Percentiles rank a stretch among this genome's conserved stretches.
Evolutionary conservation across 2,888 invertebrate species (phyloP).

Genomic region (Colostygia pectinataria): DNA sequence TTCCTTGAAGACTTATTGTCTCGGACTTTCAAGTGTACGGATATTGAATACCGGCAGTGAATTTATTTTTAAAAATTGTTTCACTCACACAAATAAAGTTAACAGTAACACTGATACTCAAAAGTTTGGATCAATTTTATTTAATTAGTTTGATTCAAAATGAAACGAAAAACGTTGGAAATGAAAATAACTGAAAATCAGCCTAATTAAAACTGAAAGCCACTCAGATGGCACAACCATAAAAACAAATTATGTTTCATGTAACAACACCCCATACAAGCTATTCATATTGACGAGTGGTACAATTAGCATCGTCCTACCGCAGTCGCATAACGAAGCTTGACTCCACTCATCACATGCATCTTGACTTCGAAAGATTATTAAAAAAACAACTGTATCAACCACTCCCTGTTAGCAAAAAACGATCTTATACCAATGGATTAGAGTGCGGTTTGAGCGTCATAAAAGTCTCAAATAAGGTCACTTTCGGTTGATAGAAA

Average conservation of each 20-base stretch:
- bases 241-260: slow-evolving; percentile 26
- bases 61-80: slow-evolving; percentile 29
- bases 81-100: neutral
- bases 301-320: slow-evolving; percentile 68
- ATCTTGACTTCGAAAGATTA: slow-evolving; percentile 55
- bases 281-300: slow-evolving; percentile 53
- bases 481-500: slow-evolving; percentile 10
- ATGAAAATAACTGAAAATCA: no score
- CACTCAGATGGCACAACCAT: no score
- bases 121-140: no score
- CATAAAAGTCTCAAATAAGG: slow-evolving; percentile 23
- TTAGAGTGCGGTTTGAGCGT: slow-evolving; percentile 28
- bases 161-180: no score
- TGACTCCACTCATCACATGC: slow-evolving; percentile 63
- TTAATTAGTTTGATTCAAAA: no score
- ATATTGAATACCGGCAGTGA: slow-evolving; percentile 53
- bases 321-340: slow-evolving; percentile 67
- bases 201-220: no score
- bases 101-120: no score
- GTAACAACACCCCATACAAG: slow-evolving; percentile 25
- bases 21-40: slow-evolving; percentile 50
- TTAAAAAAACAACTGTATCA: slow-evolving; percentile 43
- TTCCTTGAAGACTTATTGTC: slow-evolving; percentile 50
- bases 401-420: slow-evolving; percentile 10
- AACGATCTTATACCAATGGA: neutral